Percentiles rank a stretch among this genome's conserved stretches.
Evolutionary conservation across 2,113 vertebrate genomes (phyloP).

Genomic region (Penelope pileata): DNA sequence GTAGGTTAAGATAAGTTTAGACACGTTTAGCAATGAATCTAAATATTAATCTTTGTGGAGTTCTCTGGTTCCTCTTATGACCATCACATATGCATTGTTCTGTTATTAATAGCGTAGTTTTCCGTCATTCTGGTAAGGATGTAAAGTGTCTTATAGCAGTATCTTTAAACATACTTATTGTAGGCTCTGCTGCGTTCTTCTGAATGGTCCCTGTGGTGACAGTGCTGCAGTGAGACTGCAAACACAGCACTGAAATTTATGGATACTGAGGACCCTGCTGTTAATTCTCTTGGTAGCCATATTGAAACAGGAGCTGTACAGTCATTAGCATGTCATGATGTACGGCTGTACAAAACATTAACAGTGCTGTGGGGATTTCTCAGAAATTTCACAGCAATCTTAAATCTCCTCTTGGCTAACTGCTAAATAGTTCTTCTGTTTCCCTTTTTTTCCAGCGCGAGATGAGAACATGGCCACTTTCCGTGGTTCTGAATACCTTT

Average conservation of each 20-base stretch:
- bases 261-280: accelerated
- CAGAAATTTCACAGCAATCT: neutral
- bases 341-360: neutral
- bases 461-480: slow-evolving; percentile 98
- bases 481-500: slow-evolving; percentile 97
- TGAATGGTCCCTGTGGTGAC: neutral
- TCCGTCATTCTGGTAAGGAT: neutral
- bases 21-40: neutral
- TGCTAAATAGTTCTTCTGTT: slow-evolving; percentile 1
- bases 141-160: neutral
- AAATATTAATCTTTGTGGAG: neutral
- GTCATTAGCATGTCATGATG: neutral
- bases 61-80: neutral
- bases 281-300: neutral
- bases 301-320: neutral
- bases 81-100: too few species aligned
- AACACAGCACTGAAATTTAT: neutral
- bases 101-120: neutral
- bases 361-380: neutral
- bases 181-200: neutral
- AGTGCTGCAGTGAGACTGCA: slow-evolving; percentile 16
- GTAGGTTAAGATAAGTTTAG: neutral
- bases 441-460: slow-evolving; percentile 78
- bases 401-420: neutral
- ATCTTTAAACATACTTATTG: neutral